These are phyloP conservation scores for Sternotherus odoratus DNA, from an alignment of 2,797 vertebrate genomes.

Conservation along the genomic window DNA sequence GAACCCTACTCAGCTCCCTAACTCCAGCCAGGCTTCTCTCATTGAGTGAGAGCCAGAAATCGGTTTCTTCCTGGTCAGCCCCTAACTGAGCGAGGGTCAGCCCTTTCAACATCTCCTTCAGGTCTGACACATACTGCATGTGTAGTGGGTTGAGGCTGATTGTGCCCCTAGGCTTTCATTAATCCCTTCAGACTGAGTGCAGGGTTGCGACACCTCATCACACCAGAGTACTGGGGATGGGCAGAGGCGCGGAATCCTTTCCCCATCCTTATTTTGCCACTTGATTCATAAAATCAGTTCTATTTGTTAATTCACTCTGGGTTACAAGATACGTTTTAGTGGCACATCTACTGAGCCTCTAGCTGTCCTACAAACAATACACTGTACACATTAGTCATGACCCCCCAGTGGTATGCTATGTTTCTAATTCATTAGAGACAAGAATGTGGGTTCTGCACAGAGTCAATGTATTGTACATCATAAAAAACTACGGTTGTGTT, in stretches of 20 bases:
- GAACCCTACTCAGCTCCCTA: not conserved
- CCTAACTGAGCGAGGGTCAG: not conserved
- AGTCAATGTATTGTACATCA: not conserved
- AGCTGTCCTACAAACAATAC: fast-evolving
- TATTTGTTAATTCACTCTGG: not conserved
- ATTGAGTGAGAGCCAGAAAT: not conserved
- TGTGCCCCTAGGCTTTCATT: not conserved
- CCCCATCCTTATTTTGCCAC: not conserved
- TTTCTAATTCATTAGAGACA: not conserved
- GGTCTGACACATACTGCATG: not conserved
- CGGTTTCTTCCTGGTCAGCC: not conserved
- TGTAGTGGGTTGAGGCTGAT: not conserved
- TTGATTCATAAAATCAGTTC: not conserved
- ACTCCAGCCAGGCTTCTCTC: not conserved
- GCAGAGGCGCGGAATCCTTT: not conserved
- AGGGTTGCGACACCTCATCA: not conserved
- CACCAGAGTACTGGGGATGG: not conserved
- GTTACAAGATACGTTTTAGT: not conserved
- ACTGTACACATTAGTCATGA: not conserved
- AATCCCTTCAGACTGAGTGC: not conserved
- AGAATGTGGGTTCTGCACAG: not conserved
- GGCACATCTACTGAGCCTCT: fast-evolving
- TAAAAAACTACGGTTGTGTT: not conserved
- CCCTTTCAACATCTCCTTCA: not conserved
- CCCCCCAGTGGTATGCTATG: not conserved